These are phyloP conservation scores for Chelonoidis abingdonii DNA, from an alignment of 2,113 vertebrate species.

Conservation along the genomic window DNA sequence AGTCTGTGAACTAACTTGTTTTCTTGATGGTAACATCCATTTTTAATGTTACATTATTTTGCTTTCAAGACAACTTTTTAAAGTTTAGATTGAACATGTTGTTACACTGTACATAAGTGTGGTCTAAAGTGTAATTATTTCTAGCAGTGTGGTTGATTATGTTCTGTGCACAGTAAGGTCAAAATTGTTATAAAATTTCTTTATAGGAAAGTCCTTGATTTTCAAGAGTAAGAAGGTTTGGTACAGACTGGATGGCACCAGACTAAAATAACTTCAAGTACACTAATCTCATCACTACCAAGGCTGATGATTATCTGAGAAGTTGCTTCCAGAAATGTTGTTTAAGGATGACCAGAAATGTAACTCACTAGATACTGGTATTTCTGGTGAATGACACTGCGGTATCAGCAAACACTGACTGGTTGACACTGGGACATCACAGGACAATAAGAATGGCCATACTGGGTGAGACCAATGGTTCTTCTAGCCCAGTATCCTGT, in stretches of 20 bases:
- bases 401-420: neutral
- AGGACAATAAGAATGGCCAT: neutral
- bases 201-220: neutral
- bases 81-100: conserved; percentile 11
- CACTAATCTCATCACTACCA: neutral
- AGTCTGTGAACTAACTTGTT: neutral
- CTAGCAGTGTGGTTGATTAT: neutral
- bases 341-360: neutral
- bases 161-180: neutral
- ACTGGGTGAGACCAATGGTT: neutral
- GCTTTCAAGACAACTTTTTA: conserved; percentile 4
- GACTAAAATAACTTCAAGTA: neutral
- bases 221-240: neutral
- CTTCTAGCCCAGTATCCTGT: neutral
- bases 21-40: conserved; percentile 29
- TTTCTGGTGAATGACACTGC: neutral
- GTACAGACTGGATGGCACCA: neutral
- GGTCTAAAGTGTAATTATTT: conserved; percentile 25
- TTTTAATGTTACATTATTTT: conserved; percentile 46
- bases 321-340: neutral
- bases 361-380: neutral
- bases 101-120: conserved; percentile 13
- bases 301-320: neutral
- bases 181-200: neutral
- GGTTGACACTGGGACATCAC: neutral